Evolutionary conservation across 2,888 invertebrate genomes (phyloP).

Genomic region (Torymus tubicola): DNA sequence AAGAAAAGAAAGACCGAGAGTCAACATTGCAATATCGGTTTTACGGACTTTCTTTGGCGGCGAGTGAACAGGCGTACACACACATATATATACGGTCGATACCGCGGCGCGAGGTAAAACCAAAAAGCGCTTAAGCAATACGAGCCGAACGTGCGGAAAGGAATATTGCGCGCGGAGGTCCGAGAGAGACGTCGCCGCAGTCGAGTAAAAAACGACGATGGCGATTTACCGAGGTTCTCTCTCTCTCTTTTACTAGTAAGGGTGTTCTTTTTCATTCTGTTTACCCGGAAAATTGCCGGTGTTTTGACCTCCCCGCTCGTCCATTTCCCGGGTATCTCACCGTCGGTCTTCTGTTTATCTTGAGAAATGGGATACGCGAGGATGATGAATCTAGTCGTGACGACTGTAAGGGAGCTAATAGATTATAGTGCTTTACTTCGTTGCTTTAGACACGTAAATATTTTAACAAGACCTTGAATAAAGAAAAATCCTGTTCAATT

Average conservation of each 20-base stretch:
- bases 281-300: conserved; percentile 33
- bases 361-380: conserved; percentile 4
- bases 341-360: conserved; percentile 3
- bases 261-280: conserved; percentile 24
- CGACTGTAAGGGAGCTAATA: neutral
- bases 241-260: neutral
- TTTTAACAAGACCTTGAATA: too few relatives aligned
- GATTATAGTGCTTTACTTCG: too few relatives aligned
- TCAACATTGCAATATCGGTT: conserved; percentile 50
- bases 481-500: too few relatives aligned
- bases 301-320: neutral
- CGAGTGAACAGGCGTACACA: neutral
- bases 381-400: neutral
- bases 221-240: conserved; percentile 22
- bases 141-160: conserved; percentile 67
- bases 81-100: neutral
- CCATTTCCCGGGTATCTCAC: neutral
- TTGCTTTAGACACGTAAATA: too few relatives aligned
- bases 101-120: conserved; percentile 64
- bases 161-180: conserved; percentile 54
- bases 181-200: neutral
- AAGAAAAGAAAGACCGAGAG: neutral
- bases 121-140: conserved; percentile 68
- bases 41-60: conserved; percentile 31
- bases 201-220: conserved; percentile 21